Evolutionary conservation across 2,113 vertebrate genomes (phyloP), one percentile per base, ranked within the genome.

Genomic region (Dicerorhinus sumatrensis): DNA sequence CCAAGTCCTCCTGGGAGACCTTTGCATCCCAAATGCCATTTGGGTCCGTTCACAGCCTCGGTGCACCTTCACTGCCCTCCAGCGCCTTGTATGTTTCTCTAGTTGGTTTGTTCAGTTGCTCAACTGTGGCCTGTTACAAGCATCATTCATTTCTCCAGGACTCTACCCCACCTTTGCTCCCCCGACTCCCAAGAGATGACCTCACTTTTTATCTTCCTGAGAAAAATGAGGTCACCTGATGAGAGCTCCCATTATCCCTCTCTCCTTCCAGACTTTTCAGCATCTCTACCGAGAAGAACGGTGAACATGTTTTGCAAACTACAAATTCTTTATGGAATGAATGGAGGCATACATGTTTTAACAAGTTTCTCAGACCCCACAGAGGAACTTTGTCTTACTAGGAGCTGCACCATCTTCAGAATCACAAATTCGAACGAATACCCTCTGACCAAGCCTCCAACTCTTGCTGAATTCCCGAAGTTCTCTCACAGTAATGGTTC

Each of bases 211-310:
- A 63, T 80, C 95, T 97, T 96, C 82, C 65, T 31, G 25, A 77
- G 62, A 80, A 97, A 97, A 91, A 69, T 13, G 48, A 90, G 16
- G 27, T 94, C 85, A 93, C 56, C 23, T 67, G 60, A 39, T 58
- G 60, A 84, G 29, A 48, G 25, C 3, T 67, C 39, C 56, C 36
- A 69, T 3, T 4, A 65, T 84, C 42, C 54, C 39, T 63, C 36
- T 69, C 25, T 88, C 42, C 72, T 54, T 54, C 14, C 76, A 60
- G 65, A 81, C 39, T 48, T 60, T 75, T 88, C 48, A 58, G 27
- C 25, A 27, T 80, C 65, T 67, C 27, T 5, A 42, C 8, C 4
- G 16, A 62, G 51, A 77, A 54, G 13, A 58, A 86, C 2, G 0
- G 42, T 54, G 25, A 65, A 8, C 56, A 31, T 46, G 8, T 31